Conservation (phyloP, 2,888 invertebrate species). For the Mesorhabditis spiculigera region DNA sequence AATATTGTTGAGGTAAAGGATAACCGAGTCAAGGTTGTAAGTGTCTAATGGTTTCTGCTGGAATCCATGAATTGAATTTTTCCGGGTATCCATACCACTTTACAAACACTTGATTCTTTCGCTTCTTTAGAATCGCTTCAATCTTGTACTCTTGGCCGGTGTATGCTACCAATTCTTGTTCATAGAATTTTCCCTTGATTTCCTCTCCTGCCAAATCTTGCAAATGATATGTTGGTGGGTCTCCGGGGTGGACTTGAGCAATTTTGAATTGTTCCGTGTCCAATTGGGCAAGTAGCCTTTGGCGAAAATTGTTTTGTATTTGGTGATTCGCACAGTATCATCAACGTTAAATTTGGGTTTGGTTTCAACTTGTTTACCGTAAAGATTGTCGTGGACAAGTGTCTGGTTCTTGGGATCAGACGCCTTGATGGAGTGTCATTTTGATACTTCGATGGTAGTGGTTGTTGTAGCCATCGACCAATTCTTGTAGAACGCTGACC, state of each 20-base stretch:
- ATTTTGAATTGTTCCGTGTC: no score
- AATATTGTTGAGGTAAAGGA: slow-evolving; percentile 28
- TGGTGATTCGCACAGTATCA: no score
- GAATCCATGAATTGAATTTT: slow-evolving; percentile 27
- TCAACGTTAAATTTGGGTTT: no score
- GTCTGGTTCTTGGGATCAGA: no score
- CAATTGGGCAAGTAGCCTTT: no score
- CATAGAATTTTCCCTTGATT: slow-evolving; percentile 30
- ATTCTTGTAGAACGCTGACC: no score
- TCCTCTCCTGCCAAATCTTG: slow-evolving; percentile 23
- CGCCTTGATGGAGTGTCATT: no score
- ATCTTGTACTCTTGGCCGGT: slow-evolving; percentile 22
- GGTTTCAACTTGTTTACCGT: no score
- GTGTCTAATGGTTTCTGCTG: slow-evolving; percentile 14
- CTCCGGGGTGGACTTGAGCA: not conserved
- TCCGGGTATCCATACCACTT: slow-evolving; percentile 31
- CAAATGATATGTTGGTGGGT: slow-evolving; percentile 13
- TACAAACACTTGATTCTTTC: slow-evolving; percentile 18
- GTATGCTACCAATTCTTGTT: slow-evolving; percentile 23
- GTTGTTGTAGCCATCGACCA: no score
- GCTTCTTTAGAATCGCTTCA: slow-evolving; percentile 21
- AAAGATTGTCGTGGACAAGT: no score
- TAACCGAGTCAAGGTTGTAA: slow-evolving; percentile 28
- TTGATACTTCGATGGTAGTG: no score
- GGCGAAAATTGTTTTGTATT: no score